Conservation (phyloP, 2,888 invertebrate genomes). For the Protophormia terraenovae region DNA sequence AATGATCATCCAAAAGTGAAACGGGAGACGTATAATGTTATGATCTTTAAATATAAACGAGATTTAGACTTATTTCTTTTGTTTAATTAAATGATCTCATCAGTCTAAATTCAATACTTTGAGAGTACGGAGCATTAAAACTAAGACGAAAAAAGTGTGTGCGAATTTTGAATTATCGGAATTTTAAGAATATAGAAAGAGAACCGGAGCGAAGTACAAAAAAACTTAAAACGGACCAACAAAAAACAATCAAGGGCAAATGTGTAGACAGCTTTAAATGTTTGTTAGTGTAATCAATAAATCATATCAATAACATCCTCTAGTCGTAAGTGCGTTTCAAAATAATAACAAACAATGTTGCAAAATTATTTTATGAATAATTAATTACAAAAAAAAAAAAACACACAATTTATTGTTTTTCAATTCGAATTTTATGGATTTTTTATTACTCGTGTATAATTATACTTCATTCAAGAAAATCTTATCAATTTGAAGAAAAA, state of each 20-base stretch:
- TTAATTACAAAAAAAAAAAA: too few species aligned
- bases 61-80: not conserved
- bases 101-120: conserved; percentile 53
- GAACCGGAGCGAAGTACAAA: conserved; percentile 15
- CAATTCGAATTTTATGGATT: too few species aligned
- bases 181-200: not conserved
- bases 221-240: not conserved
- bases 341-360: not conserved
- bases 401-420: too few species aligned
- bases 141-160: not conserved
- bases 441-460: not conserved
- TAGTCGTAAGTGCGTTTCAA: not conserved
- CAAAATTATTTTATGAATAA: not conserved
- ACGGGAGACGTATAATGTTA: not conserved
- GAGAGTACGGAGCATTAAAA: conserved; percentile 42
- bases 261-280: conserved; percentile 5
- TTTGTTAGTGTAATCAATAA: not conserved
- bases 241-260: conserved; percentile 31
- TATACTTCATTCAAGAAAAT: not conserved
- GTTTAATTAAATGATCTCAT: conserved; percentile 18
- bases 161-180: conserved; percentile 1
- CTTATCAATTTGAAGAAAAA: conserved; percentile 20
- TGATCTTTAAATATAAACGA: conserved; percentile 15
- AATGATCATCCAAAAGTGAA: conserved; percentile 7
- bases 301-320: not conserved